Percentiles rank a stretch among this genome's conserved stretches.
These are phyloP conservation scores for Melipona quadrifasciata DNA, from an alignment of 1,140 invertebrate genomes.

Conservation along the genomic window DNA sequence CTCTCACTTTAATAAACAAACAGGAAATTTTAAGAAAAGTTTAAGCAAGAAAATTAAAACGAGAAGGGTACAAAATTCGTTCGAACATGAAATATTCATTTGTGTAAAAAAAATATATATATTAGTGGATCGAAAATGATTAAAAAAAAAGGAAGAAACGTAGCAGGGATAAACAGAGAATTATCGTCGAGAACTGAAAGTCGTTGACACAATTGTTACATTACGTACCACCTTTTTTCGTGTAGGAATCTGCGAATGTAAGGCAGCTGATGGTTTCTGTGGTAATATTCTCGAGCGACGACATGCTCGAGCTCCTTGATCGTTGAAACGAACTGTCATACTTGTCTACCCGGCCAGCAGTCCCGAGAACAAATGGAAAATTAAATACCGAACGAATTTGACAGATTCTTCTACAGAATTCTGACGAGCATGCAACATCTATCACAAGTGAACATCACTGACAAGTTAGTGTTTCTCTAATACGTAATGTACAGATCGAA, in stretches of 20 bases:
- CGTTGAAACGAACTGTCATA: constrained; percentile 97
- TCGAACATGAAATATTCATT: no score
- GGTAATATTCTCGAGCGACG: constrained; percentile 97
- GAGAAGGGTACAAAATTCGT: no score
- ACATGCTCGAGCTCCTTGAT: constrained; percentile 98
- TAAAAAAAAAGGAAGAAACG: no score
- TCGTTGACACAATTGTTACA: no score
- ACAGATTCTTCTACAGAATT: neutral
- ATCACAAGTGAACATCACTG: constrained; percentile 40
- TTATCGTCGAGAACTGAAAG: no score
- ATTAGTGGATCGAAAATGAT: no score
- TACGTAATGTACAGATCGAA: neutral
- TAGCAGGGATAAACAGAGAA: no score
- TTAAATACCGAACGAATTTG: constrained; percentile 70
- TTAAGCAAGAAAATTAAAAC: no score
- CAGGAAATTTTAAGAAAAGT: no score
- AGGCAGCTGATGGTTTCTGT: constrained; percentile 98
- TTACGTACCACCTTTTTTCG: constrained; percentile 93
- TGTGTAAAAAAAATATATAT: no score
- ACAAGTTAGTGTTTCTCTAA: constrained; percentile 41
- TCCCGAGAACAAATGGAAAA: constrained; percentile 77
- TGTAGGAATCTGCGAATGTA: constrained; percentile 97
- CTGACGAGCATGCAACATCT: constrained; percentile 59
- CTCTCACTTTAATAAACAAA: no score
- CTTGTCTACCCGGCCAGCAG: constrained; percentile 93